phyloP scores from a whole-genome alignment of 2,113 vertebrate species.

The Phylloscopus whistleri region DNA sequence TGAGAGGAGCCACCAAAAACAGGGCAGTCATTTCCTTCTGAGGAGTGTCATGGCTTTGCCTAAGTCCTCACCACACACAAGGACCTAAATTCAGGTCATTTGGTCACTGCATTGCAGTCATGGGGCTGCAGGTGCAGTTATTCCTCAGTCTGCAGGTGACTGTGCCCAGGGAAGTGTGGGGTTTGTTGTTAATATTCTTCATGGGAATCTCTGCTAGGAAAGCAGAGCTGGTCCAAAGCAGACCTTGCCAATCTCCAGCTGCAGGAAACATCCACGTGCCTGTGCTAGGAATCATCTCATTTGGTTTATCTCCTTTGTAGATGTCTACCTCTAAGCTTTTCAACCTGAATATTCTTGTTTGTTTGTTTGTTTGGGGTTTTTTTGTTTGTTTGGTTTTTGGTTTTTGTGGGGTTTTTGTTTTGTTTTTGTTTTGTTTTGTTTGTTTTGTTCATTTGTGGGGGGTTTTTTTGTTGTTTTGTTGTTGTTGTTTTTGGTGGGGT shows the following conservation, averaged over 20 bases:
- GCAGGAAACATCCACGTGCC: neutral
- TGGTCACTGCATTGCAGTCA: neutral
- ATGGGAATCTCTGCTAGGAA: neutral
- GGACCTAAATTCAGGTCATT: neutral
- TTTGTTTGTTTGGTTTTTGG: too few relatives aligned
- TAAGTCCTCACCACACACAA: neutral
- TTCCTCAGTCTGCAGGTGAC: neutral
- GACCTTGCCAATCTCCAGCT: neutral
- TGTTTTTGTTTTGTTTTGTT: too few relatives aligned
- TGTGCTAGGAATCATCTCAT: neutral
- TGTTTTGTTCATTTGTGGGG: too few relatives aligned
- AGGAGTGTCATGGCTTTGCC: neutral
- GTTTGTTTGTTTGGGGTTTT: too few relatives aligned
- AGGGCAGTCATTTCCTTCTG: neutral
- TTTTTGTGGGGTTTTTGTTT: too few relatives aligned
- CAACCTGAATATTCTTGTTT: neutral
- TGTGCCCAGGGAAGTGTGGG: neutral
- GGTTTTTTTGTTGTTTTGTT: too few relatives aligned
- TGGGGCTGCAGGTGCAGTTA: accelerated
- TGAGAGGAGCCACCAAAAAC: neutral
- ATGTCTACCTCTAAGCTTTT: neutral
- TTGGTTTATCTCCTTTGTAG: neutral
- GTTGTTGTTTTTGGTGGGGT: too few relatives aligned
- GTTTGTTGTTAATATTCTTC: neutral
- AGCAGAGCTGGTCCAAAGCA: neutral